A percentile compares a stretch with the other conserved stretches of the same genome.
Conservation (phyloP, 2,888 invertebrate genomes). For the Pseudococcus longispinus region DNA sequence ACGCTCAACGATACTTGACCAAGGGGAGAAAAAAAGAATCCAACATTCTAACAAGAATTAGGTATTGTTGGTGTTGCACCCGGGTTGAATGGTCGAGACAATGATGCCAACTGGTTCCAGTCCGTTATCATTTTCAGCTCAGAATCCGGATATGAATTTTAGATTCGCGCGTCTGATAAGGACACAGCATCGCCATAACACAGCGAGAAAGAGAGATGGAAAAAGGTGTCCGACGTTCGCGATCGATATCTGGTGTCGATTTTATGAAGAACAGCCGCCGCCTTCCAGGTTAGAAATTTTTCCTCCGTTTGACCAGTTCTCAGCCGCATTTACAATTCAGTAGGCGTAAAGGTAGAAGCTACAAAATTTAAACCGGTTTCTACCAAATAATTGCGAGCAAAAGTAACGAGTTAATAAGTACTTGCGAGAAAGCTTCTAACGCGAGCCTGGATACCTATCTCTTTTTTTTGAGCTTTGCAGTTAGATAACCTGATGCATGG, state of each 20-base stretch:
- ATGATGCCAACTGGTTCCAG: conserved; percentile 17
- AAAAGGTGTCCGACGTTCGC: not conserved
- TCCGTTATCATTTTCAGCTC: not conserved
- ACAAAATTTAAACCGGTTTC: conserved; percentile 42
- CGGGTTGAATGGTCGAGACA: not conserved
- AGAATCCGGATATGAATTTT: conserved; percentile 10
- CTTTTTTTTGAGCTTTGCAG: conserved; percentile 11
- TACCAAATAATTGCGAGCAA: not conserved
- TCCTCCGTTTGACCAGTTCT: conserved; percentile 4
- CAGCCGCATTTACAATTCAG: not conserved
- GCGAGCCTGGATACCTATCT: not conserved
- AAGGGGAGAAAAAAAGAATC: not conserved
- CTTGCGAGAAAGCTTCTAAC: conserved; percentile 15
- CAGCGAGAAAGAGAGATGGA: not conserved
- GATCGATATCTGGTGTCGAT: conserved; percentile 1
- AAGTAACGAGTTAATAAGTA: conserved; percentile 44
- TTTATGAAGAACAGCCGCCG: conserved; percentile 4
- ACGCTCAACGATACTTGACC: not conserved
- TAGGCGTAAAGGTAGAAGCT: conserved; percentile 44
- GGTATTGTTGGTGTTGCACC: not conserved
- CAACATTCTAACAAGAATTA: not conserved
- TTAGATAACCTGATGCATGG: not conserved
- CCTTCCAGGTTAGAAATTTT: conserved; percentile 11
- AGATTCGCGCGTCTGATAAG: conserved; percentile 20
- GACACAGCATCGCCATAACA: not conserved